phyloP scores from a whole-genome alignment of 2,797 vertebrate genomes.

The Diceros bicornis region DNA sequence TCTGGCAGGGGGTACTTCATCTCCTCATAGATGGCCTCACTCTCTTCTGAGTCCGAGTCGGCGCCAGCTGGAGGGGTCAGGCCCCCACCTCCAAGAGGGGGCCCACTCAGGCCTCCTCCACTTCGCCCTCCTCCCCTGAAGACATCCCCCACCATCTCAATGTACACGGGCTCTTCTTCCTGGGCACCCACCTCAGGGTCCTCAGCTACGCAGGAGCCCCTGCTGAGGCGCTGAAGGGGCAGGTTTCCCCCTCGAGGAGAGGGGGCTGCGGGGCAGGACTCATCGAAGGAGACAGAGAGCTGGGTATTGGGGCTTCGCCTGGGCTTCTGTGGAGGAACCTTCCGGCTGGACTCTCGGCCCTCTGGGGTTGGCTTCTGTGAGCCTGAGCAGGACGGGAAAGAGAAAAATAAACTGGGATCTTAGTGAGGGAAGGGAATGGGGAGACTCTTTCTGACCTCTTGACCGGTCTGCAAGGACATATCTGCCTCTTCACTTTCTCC shows the following conservation, averaged over 20 bases:
- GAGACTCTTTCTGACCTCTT: background rate
- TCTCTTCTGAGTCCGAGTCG: constrained; percentile 96
- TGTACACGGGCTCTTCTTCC: constrained; percentile 96
- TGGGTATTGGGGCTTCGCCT: constrained; percentile 96
- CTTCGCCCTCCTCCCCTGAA: constrained; percentile 89
- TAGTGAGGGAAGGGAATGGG: background rate
- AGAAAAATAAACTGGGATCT: background rate
- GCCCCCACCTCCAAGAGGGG: constrained; percentile 85
- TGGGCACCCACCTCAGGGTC: constrained; percentile 80
- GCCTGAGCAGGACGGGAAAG: constrained; percentile 83
- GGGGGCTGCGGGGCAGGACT: constrained; percentile 87
- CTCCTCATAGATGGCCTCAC: constrained; percentile 97
- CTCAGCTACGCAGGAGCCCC: constrained; percentile 75
- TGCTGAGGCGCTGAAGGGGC: constrained; percentile 85
- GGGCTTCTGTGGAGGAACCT: constrained; percentile 95
- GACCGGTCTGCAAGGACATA: background rate
- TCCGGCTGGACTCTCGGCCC: constrained; percentile 90
- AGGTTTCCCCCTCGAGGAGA: constrained; percentile 85
- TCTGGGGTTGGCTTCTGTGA: constrained; percentile 93
- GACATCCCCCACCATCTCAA: constrained; percentile 97
- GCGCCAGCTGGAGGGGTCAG: constrained; percentile 87
- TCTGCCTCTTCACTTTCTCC: background rate
- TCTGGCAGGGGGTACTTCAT: constrained; percentile 95
- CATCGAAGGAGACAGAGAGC: constrained; percentile 90
- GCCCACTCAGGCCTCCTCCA: constrained; percentile 87